Conservation (phyloP, 2,888 invertebrate species). For the Cosmia pyralina region DNA sequence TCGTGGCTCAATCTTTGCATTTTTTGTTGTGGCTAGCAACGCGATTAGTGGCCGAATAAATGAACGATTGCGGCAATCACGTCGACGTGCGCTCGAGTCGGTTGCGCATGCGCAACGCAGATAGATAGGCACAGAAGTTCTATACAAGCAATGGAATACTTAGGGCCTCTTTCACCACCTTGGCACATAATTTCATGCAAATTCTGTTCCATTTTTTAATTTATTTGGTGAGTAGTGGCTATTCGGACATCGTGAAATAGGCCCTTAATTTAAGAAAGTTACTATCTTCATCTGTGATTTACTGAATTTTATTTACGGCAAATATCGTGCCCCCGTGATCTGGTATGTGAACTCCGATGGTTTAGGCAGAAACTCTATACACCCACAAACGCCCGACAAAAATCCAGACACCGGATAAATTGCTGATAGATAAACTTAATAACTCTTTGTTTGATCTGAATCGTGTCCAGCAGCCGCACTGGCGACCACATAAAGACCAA, state of each 20-base stretch:
- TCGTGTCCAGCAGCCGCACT: background rate
- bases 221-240: too few relatives aligned
- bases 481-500: background rate
- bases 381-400: background rate
- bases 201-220: too few relatives aligned
- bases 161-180: too few relatives aligned
- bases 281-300: background rate
- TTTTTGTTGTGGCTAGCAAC: background rate
- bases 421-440: too few relatives aligned
- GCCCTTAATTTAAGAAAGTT: background rate
- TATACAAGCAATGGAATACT: background rate
- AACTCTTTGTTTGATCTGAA: background rate
- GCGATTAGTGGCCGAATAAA: constrained; percentile 23
- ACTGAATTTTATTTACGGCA: background rate
- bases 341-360: background rate
- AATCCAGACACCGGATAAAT: too few relatives aligned
- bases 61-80: constrained; percentile 21
- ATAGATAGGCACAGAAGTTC: background rate
- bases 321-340: too few relatives aligned
- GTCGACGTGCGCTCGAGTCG: background rate
- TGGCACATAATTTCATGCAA: too few relatives aligned
- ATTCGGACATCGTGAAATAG: too few relatives aligned
- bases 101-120: background rate
- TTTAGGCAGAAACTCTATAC: background rate
- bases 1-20: background rate